These are phyloP conservation scores for Limosa lapponica DNA, from an alignment of 2,797 vertebrate genomes.

Conservation along the genomic window DNA sequence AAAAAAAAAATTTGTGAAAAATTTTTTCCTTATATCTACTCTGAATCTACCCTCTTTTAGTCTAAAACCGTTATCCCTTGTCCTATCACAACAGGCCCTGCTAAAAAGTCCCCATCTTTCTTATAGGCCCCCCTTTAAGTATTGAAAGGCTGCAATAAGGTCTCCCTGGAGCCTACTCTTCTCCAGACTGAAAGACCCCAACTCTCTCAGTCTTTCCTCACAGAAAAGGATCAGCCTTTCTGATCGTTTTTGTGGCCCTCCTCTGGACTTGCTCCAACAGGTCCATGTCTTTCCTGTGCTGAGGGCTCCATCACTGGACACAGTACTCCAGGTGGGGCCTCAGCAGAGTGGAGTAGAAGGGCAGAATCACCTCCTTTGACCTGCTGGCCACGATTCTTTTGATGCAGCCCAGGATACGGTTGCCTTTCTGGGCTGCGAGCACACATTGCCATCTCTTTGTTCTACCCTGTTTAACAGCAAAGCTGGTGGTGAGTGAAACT, in stretches of 20 bases:
- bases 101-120: no score
- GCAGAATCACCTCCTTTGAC: background rate
- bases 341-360: background rate
- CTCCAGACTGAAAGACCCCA: no score
- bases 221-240: no score
- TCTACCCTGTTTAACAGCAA: fast-evolving
- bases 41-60: no score
- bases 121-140: no score
- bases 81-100: no score
- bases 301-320: fast-evolving
- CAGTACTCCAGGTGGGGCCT: background rate
- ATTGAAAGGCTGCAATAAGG: no score
- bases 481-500: fast-evolving
- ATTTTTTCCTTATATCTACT: no score
- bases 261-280: background rate
- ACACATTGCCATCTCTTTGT: background rate
- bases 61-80: no score
- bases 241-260: background rate
- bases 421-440: background rate
- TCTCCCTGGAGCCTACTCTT: no score
- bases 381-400: background rate
- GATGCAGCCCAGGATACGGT: background rate
- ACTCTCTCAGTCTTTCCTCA: no score
- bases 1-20: no score
- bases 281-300: background rate